Percentiles rank a stretch among this genome's conserved stretches.
These are phyloP conservation scores for Pyrrhura leucotis DNA, from an alignment of 2,797 vertebrate genomes.

Conservation along the genomic window DNA sequence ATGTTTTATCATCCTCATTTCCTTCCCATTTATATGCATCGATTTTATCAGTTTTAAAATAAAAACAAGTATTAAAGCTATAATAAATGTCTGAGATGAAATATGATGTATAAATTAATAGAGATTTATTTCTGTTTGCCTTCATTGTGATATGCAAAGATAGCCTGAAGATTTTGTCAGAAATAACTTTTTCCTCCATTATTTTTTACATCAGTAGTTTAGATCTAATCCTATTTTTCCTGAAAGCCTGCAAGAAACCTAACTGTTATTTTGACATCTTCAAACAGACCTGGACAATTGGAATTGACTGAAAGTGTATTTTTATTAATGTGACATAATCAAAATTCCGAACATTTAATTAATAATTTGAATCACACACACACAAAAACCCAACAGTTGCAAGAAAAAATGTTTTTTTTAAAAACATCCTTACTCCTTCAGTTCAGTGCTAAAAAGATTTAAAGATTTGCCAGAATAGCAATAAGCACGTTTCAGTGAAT, in stretches of 20 bases:
- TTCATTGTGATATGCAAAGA: neutral
- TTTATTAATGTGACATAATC: neutral
- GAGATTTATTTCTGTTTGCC: neutral
- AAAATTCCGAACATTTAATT: neutral
- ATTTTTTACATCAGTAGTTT: neutral
- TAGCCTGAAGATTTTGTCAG: neutral
- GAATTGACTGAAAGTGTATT: neutral
- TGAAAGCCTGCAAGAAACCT: neutral
- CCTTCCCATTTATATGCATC: neutral
- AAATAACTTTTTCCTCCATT: neutral
- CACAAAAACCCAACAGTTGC: accelerated
- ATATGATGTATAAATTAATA: neutral
- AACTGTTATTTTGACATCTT: neutral
- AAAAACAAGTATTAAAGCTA: neutral
- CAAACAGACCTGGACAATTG: neutral
- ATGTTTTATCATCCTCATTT: neutral
- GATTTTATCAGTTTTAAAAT: neutral
- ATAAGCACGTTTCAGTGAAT: neutral
- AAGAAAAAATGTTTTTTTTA: neutral
- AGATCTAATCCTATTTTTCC: neutral
- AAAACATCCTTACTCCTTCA: neutral
- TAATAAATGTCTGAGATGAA: neutral
- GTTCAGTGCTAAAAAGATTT: neutral
- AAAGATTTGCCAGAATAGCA: neutral
- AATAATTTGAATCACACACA: neutral